phyloP scores from a whole-genome alignment of 2,797 vertebrate genomes.

The Phylloscopus collybita region DNA sequence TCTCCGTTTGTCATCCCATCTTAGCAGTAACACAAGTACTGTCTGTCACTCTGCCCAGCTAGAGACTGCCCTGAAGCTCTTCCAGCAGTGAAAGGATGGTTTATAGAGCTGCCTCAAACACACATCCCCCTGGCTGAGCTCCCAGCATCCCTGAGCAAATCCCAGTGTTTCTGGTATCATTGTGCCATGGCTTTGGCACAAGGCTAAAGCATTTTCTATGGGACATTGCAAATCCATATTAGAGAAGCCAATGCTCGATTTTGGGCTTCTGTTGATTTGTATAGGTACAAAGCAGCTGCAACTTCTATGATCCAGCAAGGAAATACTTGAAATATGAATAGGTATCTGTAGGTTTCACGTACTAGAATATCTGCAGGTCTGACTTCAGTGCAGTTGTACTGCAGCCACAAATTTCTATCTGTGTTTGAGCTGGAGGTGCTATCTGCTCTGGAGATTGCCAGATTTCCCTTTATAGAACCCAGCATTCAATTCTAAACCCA shows the following conservation, averaged over 20 bases:
- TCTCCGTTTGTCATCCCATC: not conserved
- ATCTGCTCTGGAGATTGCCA: not conserved
- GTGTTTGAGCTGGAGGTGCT: not conserved
- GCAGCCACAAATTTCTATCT: not conserved
- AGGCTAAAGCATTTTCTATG: not conserved
- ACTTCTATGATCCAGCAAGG: not conserved
- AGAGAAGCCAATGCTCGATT: not conserved
- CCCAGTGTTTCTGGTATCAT: fast-evolving
- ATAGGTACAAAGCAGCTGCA: not conserved
- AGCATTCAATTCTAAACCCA: not conserved
- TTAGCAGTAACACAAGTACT: not conserved
- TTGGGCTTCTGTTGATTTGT: not conserved
- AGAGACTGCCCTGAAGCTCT: not conserved
- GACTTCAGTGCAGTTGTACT: not conserved
- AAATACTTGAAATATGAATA: not conserved
- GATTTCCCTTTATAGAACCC: not conserved
- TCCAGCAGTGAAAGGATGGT: not conserved
- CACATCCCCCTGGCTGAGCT: fast-evolving
- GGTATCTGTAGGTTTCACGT: not conserved
- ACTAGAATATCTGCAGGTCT: not conserved
- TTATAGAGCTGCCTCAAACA: not conserved
- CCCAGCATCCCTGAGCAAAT: not conserved
- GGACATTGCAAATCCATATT: not conserved
- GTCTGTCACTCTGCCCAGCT: not conserved
- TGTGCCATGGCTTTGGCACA: not conserved